These are phyloP conservation scores for Mesocentrotus franciscanus DNA, from an alignment of 53 echinoderm and acorn worm species.

Conservation along the genomic window DNA sequence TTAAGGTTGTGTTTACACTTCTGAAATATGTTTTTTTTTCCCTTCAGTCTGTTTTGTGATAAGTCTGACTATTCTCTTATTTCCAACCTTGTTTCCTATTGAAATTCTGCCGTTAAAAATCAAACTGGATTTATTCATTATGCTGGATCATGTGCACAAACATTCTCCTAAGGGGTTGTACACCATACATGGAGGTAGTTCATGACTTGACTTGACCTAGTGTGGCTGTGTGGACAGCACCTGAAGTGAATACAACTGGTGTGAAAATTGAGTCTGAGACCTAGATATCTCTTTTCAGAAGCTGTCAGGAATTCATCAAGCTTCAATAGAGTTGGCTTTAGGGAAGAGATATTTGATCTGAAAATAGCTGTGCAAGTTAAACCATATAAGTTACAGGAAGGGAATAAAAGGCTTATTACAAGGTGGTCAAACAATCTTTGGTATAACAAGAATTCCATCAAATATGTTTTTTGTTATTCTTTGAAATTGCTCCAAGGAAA, in stretches of 20 bases:
- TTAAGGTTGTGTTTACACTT: background rate
- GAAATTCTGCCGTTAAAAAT: background rate
- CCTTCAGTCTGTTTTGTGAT: background rate
- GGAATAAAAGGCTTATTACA: background rate
- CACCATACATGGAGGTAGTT: background rate
- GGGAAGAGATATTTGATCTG: constrained; percentile 45
- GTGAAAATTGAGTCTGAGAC: constrained; percentile 43
- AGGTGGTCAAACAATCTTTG: background rate
- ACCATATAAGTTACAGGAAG: background rate
- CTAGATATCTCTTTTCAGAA: constrained; percentile 51
- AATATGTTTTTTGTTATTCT: background rate
- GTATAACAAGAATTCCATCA: background rate
- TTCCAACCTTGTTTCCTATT: background rate
- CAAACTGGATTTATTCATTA: background rate
- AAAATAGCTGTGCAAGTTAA: background rate
- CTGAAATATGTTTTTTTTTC: background rate
- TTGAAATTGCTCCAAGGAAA: background rate
- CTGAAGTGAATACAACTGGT: background rate
- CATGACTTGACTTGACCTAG: background rate
- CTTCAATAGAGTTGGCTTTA: constrained; percentile 38
- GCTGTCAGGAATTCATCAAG: constrained; percentile 47
- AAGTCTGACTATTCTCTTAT: background rate
- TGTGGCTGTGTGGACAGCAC: background rate
- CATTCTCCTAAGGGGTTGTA: background rate
- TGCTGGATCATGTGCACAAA: background rate